Evolutionary conservation across 2,797 vertebrate species (phyloP).

Genomic region (Sebastes oblongus): DNA sequence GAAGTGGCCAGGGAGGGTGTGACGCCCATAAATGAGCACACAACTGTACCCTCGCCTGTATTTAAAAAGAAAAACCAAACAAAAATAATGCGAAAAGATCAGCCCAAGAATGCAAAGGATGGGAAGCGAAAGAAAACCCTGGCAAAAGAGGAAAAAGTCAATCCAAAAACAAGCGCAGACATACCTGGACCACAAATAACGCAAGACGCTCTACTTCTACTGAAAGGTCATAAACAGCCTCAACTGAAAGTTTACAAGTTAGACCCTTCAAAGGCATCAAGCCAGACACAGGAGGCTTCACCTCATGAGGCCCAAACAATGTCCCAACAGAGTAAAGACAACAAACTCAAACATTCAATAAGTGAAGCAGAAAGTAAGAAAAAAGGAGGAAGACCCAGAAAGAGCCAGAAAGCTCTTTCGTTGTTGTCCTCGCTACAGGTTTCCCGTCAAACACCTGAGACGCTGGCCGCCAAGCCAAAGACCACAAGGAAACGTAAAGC

Average conservation of each 20-base stretch:
- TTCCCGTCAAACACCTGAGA: constrained; percentile 26
- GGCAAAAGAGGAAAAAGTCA: constrained; percentile 47
- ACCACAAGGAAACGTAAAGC: constrained; percentile 79
- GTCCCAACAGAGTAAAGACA: constrained; percentile 24
- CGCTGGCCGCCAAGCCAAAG: constrained; percentile 65
- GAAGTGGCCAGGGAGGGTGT: constrained; percentile 27
- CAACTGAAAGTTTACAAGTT: constrained; percentile 85
- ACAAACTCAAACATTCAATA: constrained; percentile 4
- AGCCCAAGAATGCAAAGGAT: constrained; percentile 61
- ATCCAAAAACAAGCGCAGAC: constrained; percentile 38
- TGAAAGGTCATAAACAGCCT: constrained; percentile 86
- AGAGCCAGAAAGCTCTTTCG: constrained; percentile 64
- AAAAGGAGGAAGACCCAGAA: constrained; percentile 68
- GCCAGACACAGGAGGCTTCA: constrained; percentile 45
- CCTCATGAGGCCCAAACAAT: constrained; percentile 36
- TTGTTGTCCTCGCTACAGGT: constrained; percentile 62
- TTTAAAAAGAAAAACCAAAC: constrained; percentile 77
- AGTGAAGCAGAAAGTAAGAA: constrained; percentile 49
- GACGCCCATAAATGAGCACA: constrained; percentile 37
- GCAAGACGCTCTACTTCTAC: constrained; percentile 74
- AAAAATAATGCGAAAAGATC: constrained; percentile 52
- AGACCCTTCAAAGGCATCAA: constrained; percentile 76
- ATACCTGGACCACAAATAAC: constrained; percentile 30
- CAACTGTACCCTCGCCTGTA: constrained; percentile 34
- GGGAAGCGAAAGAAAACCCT: constrained; percentile 60